These are phyloP conservation scores for Polydesmus complanatus DNA, from an alignment of 2,888 invertebrate species.

Conservation along the genomic window DNA sequence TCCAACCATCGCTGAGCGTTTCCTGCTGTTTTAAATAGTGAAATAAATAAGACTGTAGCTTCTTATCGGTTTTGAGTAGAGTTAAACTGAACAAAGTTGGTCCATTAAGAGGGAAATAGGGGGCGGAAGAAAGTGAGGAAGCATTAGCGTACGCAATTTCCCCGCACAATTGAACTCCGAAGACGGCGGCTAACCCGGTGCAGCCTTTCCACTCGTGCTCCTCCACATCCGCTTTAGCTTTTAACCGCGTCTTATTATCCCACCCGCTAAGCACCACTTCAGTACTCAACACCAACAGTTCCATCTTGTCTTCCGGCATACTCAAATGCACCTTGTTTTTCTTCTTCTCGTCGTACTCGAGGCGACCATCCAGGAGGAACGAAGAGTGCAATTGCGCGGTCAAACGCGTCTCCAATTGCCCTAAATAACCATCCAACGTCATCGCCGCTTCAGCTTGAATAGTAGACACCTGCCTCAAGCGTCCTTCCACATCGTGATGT, in stretches of 20 bases:
- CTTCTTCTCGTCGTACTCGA: slow-evolving; percentile 53
- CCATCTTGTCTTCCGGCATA: slow-evolving; percentile 67
- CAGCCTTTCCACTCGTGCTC: neutral
- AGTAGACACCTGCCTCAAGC: slow-evolving; percentile 48
- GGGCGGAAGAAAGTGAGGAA: slow-evolving; percentile 46
- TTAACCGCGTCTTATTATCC: neutral
- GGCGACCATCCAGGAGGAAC: slow-evolving; percentile 57
- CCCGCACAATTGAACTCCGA: slow-evolving; percentile 73
- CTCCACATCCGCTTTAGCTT: neutral
- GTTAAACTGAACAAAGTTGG: slow-evolving; percentile 61
- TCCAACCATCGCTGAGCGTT: neutral
- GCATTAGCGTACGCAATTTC: slow-evolving; percentile 50
- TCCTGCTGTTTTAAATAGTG: slow-evolving; percentile 23
- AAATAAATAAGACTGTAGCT: slow-evolving; percentile 32
- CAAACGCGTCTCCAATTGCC: slow-evolving; percentile 68
- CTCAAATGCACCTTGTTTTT: slow-evolving; percentile 58
- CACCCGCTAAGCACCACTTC: neutral
- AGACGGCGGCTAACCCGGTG: slow-evolving; percentile 20
- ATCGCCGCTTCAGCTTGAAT: slow-evolving; percentile 46
- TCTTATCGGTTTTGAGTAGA: slow-evolving; percentile 58
- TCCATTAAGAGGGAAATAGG: slow-evolving; percentile 61
- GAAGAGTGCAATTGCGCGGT: slow-evolving; percentile 71
- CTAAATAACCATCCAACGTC: slow-evolving; percentile 65
- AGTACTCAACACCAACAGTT: slow-evolving; percentile 56
- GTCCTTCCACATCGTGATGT: slow-evolving; percentile 54